Evolutionary conservation across 2,113 vertebrate genomes (phyloP).

Genomic region (Monarcha castaneiventris): DNA sequence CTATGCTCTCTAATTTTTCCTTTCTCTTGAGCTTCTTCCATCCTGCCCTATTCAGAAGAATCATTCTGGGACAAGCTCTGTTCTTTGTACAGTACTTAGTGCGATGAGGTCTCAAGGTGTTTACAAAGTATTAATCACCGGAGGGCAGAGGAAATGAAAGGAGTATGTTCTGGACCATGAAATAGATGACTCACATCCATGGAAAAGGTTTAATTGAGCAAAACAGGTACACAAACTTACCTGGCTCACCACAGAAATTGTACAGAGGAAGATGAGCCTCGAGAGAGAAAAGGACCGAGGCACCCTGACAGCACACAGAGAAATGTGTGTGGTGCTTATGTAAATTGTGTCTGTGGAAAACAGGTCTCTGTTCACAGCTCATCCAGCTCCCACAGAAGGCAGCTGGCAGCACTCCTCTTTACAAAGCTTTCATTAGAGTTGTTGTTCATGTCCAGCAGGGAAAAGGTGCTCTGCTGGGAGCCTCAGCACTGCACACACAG

Average conservation of each 20-base stretch:
- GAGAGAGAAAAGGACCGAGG: not conserved
- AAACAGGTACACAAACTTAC: conserved; percentile 14
- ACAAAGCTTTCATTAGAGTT: not conserved
- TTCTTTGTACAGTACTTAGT: not conserved
- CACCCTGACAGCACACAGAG: not conserved
- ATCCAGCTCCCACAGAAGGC: not conserved
- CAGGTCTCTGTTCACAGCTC: not conserved
- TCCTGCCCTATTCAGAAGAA: not conserved
- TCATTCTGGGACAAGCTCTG: not conserved
- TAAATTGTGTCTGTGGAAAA: not conserved
- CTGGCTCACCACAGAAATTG: not conserved
- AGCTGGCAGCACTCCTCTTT: not conserved
- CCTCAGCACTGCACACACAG: not conserved
- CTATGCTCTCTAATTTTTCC: not conserved
- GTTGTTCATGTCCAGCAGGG: not conserved
- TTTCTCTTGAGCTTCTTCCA: not conserved
- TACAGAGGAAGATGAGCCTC: not conserved
- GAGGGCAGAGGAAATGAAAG: conserved; percentile 43
- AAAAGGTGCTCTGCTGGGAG: not conserved
- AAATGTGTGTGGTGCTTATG: not conserved
- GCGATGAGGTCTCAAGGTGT: not conserved
- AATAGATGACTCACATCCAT: conserved; percentile 7
- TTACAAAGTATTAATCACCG: conserved; percentile 39
- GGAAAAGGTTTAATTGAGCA: conserved; percentile 47
- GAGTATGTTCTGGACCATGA: conserved; percentile 41